Base-by-base conservation (phyloP, 2,888 invertebrate genomes). In the Cetonia aurata region DNA sequence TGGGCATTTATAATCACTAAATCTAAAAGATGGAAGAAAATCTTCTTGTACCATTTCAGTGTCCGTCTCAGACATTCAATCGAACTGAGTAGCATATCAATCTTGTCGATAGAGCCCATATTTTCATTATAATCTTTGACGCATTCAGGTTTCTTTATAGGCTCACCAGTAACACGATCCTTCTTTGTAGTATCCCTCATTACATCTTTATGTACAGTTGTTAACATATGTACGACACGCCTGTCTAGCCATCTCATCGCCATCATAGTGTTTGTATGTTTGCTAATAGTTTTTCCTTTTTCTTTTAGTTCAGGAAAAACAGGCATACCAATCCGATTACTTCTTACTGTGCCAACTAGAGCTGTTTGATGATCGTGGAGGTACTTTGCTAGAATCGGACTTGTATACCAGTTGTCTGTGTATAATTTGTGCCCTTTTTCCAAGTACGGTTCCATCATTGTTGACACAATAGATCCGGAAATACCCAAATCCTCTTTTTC, bases 11-110 rank as follows among this genome's bases (percentile, higher is more conserved):
- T 53, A 19, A 50, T 41, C 25, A 25, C 4, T n/a, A n/a, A n/a
- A n/a, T n/a, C n/a, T n/a, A n/a, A n/a, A n/a, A 79, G 67, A 48
- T 80, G 79, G 70, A 81, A 78, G 66, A 76, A 79, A 41, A 80
- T 71, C 72, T 80, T 81, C 69, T 77, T 80, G 71, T 81, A 77
- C 77, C 78, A 80, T 75, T 80, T 79, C 33, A 72, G 75, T 15
- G 75, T 73, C 76, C 80, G 79, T 69, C 79, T 75, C 67, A 79
- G 75, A n/a, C 77, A 77, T 41, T 76, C 73, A 25, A 79, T 71
- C 60, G 75, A 76, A 62, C 76, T 77, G n/a, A 80, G 59, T 75
- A 80, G 73, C 79, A 79, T 78, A 67, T 81, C 80, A 37, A 75
- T 25, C 66, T 72, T 75, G 73, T 82, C 81, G 67, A 81, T 76